These are phyloP conservation scores for Brachionus angularis DNA, from an alignment of 1,140 invertebrate genomes.

Conservation along the genomic window DNA sequence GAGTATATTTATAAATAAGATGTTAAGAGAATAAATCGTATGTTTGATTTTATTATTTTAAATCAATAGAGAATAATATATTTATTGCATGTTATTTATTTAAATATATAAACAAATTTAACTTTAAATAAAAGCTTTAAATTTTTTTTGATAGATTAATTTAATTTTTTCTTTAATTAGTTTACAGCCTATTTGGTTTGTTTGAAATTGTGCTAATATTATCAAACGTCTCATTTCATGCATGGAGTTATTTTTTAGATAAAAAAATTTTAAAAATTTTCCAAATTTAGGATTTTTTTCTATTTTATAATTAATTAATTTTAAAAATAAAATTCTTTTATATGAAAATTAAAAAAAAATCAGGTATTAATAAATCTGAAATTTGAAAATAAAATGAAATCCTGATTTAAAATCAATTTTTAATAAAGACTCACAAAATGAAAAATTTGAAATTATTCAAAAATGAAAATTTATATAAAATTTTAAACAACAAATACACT, in stretches of 20 bases:
- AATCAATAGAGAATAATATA: too few relatives aligned
- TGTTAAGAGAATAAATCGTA: too few relatives aligned
- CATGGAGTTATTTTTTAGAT: neutral
- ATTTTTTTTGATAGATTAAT: constrained; percentile 7
- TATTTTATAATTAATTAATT: constrained; percentile 3
- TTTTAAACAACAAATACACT: constrained; percentile 25
- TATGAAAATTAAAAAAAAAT: neutral
- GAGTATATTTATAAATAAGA: too few relatives aligned
- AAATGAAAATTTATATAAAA: neutral
- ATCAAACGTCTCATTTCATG: too few relatives aligned
- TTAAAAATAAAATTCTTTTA: neutral
- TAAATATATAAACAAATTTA: too few relatives aligned
- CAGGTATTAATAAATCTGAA: neutral
- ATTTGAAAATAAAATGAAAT: neutral
- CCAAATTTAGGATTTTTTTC: too few relatives aligned
- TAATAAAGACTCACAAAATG: neutral
- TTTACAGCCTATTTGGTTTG: constrained; percentile 26
- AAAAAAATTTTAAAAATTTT: neutral
- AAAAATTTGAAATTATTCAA: neutral
- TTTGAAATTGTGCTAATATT: constrained; percentile 41
- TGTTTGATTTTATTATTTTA: too few relatives aligned
- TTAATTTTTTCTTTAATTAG: neutral
- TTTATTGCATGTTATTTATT: too few relatives aligned
- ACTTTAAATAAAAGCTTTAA: too few relatives aligned
- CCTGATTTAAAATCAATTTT: neutral